phyloP scores from a whole-genome alignment of 1,140 invertebrate species.

The Neuroterus valhalla region DNA sequence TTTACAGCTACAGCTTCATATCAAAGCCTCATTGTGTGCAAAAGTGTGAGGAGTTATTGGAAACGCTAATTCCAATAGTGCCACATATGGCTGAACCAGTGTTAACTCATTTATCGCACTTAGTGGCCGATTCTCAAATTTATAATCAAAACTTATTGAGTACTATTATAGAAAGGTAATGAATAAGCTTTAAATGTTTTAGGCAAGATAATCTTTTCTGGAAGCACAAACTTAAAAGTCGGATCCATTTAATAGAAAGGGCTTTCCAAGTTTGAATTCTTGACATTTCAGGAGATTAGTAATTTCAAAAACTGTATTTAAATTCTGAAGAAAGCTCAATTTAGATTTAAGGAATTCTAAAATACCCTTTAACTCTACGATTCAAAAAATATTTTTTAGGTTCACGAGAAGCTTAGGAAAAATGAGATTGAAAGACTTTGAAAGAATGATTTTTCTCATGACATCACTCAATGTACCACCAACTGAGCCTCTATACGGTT shows the following conservation, averaged over 20 bases:
- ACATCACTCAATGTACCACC: conserved; percentile 73
- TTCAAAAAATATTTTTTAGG: conserved; percentile 48
- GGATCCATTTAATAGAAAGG: conserved; percentile 67
- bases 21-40: not conserved
- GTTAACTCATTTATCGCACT: conserved; percentile 1
- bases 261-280: conserved; percentile 41
- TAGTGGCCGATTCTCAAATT: not conserved
- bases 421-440: conserved; percentile 79
- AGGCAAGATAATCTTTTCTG: no score
- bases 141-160: not conserved
- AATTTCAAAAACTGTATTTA: conserved; percentile 24
- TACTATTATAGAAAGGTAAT: conserved; percentile 18
- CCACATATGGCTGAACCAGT: not conserved
- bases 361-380: conserved; percentile 33
- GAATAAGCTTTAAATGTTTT: no score
- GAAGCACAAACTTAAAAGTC: conserved; percentile 35
- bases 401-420: conserved; percentile 53
- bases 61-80: conserved; percentile 2
- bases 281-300: conserved; percentile 19
- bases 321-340: not conserved
- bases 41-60: not conserved
- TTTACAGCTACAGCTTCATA: conserved; percentile 9
- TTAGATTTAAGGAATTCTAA: not conserved
- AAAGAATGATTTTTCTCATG: conserved; percentile 76
- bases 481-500: conserved; percentile 67